phyloP scores from a whole-genome alignment of 2,113 vertebrate genomes.

The Heterotilapia buettikoferi region DNA sequence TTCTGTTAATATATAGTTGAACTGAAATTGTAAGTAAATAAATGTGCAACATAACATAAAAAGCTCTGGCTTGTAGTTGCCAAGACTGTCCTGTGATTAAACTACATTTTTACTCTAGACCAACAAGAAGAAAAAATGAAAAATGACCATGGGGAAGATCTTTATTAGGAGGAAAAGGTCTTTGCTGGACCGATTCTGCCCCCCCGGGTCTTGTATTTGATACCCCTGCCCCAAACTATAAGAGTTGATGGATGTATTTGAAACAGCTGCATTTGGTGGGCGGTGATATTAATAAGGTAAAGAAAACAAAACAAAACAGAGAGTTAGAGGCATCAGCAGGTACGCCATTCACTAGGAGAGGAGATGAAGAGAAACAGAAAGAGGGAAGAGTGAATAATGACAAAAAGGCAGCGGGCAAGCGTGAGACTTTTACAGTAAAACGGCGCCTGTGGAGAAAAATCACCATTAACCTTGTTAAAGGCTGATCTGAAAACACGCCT shows the following conservation, averaged over 20 bases:
- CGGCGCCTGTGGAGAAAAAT: conserved; percentile 49
- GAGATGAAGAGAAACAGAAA: not conserved
- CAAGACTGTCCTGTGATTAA: not conserved
- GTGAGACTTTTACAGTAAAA: conserved; percentile 47
- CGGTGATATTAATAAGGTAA: conserved; percentile 30
- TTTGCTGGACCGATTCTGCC: not conserved
- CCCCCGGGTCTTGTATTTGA: not conserved
- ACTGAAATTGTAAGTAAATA: not conserved
- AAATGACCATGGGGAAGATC: not conserved
- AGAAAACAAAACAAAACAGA: not conserved
- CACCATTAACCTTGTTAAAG: conserved; percentile 68
- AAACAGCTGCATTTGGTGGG: conserved; percentile 43
- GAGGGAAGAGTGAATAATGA: not conserved
- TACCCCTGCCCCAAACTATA: not conserved
- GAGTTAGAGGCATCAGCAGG: conserved; percentile 23
- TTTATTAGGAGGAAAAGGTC: not conserved
- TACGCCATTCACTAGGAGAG: not conserved
- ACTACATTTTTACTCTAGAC: not conserved
- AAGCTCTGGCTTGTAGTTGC: not conserved
- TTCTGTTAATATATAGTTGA: not conserved
- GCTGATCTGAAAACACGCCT: conserved; percentile 57
- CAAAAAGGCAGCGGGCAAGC: not conserved
- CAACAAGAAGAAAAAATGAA: not conserved
- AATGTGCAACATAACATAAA: not conserved
- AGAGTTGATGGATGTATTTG: conserved; percentile 16